These are phyloP conservation scores for Cataglyphis livida DNA, from an alignment of 2,888 invertebrate genomes.

Conservation along the genomic window DNA sequence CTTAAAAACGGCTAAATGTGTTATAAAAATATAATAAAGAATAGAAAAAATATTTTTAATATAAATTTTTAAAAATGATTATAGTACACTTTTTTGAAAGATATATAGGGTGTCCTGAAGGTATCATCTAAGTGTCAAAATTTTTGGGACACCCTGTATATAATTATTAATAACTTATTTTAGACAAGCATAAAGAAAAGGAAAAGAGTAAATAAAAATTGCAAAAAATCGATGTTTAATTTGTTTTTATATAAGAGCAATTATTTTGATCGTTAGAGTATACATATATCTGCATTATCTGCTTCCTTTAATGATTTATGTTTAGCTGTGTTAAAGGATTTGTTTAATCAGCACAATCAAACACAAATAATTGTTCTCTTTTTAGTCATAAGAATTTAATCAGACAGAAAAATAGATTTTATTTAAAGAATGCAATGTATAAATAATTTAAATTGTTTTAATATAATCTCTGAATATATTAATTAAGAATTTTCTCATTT, in stretches of 20 bases:
- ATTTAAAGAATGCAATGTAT: neutral
- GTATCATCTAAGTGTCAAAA: no score
- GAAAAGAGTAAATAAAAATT: neutral
- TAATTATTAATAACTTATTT: neutral
- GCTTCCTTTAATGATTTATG: constrained; percentile 42
- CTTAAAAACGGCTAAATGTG: neutral
- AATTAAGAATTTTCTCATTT: neutral
- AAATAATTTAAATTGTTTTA: neutral
- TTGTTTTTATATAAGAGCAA: neutral
- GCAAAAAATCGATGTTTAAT: neutral
- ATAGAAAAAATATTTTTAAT: constrained; percentile 11
- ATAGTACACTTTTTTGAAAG: neutral
- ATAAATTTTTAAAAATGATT: neutral
- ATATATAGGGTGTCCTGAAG: no score
- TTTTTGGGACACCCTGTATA: neutral
- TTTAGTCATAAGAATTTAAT: constrained; percentile 21
- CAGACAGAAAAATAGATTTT: constrained; percentile 10
- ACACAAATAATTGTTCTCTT: constrained; percentile 59
- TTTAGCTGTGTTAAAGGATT: constrained; percentile 60
- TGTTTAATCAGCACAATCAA: constrained; percentile 65
- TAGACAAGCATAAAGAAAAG: neutral
- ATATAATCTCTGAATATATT: neutral
- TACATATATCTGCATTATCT: constrained; percentile 37
- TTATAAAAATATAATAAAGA: constrained; percentile 1
- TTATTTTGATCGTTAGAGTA: constrained; percentile 4